A percentile compares a stretch with the other conserved stretches of the same genome.
Conservation (phyloP, 2,113 vertebrate genomes). For the Rhodinocichla rosea region DNA sequence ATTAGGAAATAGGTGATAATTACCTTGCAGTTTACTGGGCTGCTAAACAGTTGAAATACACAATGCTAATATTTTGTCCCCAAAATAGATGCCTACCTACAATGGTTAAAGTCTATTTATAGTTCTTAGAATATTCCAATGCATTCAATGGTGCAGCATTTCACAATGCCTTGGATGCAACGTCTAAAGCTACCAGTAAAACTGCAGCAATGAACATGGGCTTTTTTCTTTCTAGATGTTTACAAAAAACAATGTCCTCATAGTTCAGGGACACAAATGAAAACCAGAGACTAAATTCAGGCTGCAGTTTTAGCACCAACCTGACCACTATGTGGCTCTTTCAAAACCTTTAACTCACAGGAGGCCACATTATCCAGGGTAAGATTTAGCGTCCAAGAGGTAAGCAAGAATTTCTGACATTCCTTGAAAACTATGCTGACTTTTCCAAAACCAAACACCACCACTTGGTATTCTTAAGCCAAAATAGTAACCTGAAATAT, state of each 20-base stretch:
- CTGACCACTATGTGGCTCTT: background rate
- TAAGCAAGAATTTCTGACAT: slow-evolving; percentile 19
- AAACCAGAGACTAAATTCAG: slow-evolving; percentile 6
- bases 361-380: background rate
- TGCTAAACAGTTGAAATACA: background rate
- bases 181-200: background rate
- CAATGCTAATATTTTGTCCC: background rate
- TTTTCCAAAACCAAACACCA: slow-evolving; percentile 25
- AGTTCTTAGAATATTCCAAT: background rate
- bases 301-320: background rate
- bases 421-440: slow-evolving; percentile 26
- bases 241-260: slow-evolving; percentile 2
- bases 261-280: background rate
- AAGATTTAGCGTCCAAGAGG: background rate
- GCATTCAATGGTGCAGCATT: background rate
- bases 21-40: background rate
- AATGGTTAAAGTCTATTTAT: background rate
- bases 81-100: background rate
- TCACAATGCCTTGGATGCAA: background rate
- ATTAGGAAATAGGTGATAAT: background rate
- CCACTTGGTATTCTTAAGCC: background rate
- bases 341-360: slow-evolving; percentile 3
- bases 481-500: background rate
- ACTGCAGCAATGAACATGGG: background rate
- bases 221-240: background rate